These are phyloP conservation scores for Tuta absoluta DNA, from an alignment of 2,888 invertebrate species.

Conservation along the genomic window DNA sequence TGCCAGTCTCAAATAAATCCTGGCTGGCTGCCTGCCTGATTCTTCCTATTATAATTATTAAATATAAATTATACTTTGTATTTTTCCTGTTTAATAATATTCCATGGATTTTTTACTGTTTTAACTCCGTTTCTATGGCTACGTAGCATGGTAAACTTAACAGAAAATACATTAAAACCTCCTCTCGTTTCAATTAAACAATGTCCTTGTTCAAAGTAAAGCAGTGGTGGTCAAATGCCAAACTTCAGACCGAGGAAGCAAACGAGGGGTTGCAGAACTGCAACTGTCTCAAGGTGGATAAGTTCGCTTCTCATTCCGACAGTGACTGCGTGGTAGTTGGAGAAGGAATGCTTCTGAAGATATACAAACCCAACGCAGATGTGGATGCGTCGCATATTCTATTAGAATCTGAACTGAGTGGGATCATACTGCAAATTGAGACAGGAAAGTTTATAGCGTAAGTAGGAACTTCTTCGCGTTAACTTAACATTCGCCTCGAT, in stretches of 20 bases:
- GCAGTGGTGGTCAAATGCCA: constrained; percentile 92
- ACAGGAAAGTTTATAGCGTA: constrained; percentile 93
- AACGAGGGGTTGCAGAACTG: constrained; percentile 83
- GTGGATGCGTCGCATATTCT: constrained; percentile 84
- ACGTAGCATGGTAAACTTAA: neutral
- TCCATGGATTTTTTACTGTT: neutral
- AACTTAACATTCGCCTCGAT: no score
- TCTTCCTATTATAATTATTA: no score
- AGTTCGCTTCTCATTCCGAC: constrained; percentile 91
- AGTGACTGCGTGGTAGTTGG: constrained; percentile 87
- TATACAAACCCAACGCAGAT: constrained; percentile 62
- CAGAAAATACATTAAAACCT: neutral
- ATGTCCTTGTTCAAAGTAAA: constrained; percentile 97
- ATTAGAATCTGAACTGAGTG: constrained; percentile 87
- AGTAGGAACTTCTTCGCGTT: constrained; percentile 56
- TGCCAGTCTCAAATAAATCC: no score
- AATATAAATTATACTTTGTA: no score
- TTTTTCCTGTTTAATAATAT: no score
- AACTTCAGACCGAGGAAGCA: constrained; percentile 76
- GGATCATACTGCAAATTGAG: constrained; percentile 90
- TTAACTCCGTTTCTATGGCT: constrained; percentile 4
- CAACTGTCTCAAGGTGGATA: constrained; percentile 83
- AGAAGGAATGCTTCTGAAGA: constrained; percentile 60
- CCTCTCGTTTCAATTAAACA: constrained; percentile 28
- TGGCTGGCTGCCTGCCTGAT: no score